Evolutionary conservation across 2,888 invertebrate species (phyloP), one percentile per base, ranked within the genome.

Genomic region (Phaonia tiefii): DNA sequence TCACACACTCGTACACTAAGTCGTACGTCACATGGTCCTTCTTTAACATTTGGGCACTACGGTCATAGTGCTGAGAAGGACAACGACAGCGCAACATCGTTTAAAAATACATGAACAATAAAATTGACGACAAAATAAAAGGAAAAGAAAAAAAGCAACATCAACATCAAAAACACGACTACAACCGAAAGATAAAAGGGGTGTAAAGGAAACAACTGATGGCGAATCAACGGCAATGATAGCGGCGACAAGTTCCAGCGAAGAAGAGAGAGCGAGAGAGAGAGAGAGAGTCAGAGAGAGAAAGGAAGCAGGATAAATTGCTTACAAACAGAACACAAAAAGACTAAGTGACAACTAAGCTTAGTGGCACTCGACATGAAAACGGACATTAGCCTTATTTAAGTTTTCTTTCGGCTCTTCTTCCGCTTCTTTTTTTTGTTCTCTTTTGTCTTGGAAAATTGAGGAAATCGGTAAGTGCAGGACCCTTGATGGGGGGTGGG

Each of bases 311-410:
- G 31, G 31, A 8, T 31, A 31, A n/a, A n/a, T n/a, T n/a, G n/a
- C n/a, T n/a, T n/a, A n/a, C n/a, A n/a, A n/a, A 72, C 71, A 3
- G 31, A 31, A 31, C 8, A 86, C 85, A 89, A 88, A 88, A 89
- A 87, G 88, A 88, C 88, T 88, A 89, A 88, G 88, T 88, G 89
- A 88, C 88, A 89, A 87, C 87, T 87, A 87, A 88, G 86, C 88
- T 89, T 88, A 88, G 89, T 88, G 89, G 87, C 88, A 88, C 89
- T 89, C 87, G 88, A 87, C 88, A 87, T 86, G 88, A 85, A 89
- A 88, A 86, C 88, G 88, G 88, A 88, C 88, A 88, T 88, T 88
- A 88, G 89, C 88, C 88, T 88, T 88, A 89, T 88, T 88, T 88
- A 89, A 87, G 77, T 26, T 60, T 66, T 77, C 86, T 86, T 87